Base-by-base conservation (phyloP, 1,140 invertebrate species). In the Nebria ingens region DNA sequence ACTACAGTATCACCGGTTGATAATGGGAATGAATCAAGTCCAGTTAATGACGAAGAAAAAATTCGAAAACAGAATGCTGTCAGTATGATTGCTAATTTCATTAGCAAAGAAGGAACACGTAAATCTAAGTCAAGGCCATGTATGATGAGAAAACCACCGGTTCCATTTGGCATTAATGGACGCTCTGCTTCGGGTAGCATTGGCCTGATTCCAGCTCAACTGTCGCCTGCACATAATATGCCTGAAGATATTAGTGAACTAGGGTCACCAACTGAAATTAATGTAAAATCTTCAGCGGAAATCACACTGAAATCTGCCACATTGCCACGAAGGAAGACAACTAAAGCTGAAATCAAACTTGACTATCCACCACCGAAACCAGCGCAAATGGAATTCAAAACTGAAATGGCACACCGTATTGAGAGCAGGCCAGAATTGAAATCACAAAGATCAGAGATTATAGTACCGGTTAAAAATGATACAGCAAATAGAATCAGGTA, bases 261-360 rank as follows among this genome's bases (percentile, higher is more conserved):
- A 2, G 15, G 19, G 12, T 40, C n/a, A 52, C 51, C 2, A 58
- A 54, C 60, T 57, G 53, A 57, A 53, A 3, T 29, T 13, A 65
- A 76, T 42, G 74, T 74, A 65, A 73, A 70, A 12, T 76, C 74
- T 11, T 72, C 69, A 1, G 78, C 82, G 55, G 80, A 83, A 56
- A 82, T 84, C 34, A 81, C 78, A 1, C 62, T 83, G 9, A 83
- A 84, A 61, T 83, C 80, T 52, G 81, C 82, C 2, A 84, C 82
- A 0, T 67, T 84, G 53, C 81, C 82, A 2, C 75, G 82, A 56
- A 76, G 78, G 9, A 77, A 80, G 55, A 82, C 79, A 12, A 79
- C 78, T 22, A 83, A 83, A 66, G 77, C 81, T 1, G 80, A 84
- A 65, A 82, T 85, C 21, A 78, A 79, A 53, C 62, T 84, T 55